Evolutionary conservation across 1,140 invertebrate genomes (phyloP).

Genomic region (Cydia fagiglandana): DNA sequence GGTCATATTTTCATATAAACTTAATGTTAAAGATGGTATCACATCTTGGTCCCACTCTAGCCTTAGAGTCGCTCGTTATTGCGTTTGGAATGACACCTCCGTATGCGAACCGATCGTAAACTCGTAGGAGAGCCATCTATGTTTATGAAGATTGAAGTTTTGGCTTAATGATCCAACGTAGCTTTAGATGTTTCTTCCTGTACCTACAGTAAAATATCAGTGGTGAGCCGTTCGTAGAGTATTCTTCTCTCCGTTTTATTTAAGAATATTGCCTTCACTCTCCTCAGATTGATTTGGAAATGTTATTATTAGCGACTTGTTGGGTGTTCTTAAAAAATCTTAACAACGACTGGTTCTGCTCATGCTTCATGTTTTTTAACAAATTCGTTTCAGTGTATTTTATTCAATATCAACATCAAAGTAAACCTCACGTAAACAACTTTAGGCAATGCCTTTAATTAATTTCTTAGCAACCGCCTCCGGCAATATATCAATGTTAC

Average conservation of each 20-base stretch:
- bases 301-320: no score
- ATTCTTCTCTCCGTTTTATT: not conserved
- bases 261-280: no score
- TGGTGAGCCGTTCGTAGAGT: not conserved
- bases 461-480: not conserved
- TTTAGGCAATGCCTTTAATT: not conserved
- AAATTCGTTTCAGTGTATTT: not conserved
- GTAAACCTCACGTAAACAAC: not conserved
- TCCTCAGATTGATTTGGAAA: no score
- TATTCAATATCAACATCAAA: not conserved
- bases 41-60: no score
- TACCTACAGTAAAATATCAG: not conserved
- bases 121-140: not conserved
- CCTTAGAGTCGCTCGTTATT: not conserved
- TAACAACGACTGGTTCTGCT: no score
- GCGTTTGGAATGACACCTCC: not conserved
- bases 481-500: not conserved
- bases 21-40: no score
- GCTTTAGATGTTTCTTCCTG: not conserved
- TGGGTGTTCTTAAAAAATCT: no score
- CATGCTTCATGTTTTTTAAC: no score
- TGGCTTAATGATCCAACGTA: not conserved
- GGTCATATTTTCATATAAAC: no score
- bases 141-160: conserved; percentile 6
- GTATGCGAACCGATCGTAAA: conserved; percentile 1